phyloP scores from a whole-genome alignment of 2,888 invertebrate species.

The Chrysodeixis includens region DNA sequence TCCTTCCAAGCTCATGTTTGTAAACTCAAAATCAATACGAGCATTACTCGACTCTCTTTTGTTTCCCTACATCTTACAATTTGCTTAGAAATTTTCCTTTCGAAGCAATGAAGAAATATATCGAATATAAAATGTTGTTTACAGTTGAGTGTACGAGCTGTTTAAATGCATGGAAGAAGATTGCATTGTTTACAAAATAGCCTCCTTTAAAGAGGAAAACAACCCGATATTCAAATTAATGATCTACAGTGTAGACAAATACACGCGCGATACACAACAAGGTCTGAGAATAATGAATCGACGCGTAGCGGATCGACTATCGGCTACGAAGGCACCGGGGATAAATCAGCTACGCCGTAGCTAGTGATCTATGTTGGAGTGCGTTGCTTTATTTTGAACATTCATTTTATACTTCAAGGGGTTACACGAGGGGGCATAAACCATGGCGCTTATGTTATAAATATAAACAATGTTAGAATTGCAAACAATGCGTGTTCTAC shows the following conservation, averaged over 20 bases:
- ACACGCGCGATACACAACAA: conserved; percentile 1
- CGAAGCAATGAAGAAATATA: conserved; percentile 18
- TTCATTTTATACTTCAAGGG: conserved; percentile 1
- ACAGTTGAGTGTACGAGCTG: conserved; percentile 1
- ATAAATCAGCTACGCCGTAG: conserved; percentile 5
- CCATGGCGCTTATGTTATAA: background rate
- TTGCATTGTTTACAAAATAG: background rate
- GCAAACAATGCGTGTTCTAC: too few species aligned
- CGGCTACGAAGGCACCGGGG: background rate
- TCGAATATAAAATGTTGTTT: conserved; percentile 9
- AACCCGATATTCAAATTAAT: conserved; percentile 3
- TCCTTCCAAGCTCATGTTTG: conserved; percentile 42
- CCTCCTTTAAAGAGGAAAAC: background rate
- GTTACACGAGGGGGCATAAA: background rate
- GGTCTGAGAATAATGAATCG: conserved; percentile 6
- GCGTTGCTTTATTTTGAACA: conserved; percentile 4
- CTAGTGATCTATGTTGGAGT: conserved; percentile 4
- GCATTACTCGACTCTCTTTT: conserved; percentile 26
- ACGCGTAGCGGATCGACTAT: conserved; percentile 5
- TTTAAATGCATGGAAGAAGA: background rate
- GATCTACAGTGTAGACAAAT: conserved; percentile 2
- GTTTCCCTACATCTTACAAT: conserved; percentile 2
- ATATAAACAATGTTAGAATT: too few species aligned
- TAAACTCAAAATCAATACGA: conserved; percentile 29
- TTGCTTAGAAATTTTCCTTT: conserved; percentile 11